phyloP scores from a whole-genome alignment of 2,888 invertebrate species.

The Sarcophaga carnaria region DNA sequence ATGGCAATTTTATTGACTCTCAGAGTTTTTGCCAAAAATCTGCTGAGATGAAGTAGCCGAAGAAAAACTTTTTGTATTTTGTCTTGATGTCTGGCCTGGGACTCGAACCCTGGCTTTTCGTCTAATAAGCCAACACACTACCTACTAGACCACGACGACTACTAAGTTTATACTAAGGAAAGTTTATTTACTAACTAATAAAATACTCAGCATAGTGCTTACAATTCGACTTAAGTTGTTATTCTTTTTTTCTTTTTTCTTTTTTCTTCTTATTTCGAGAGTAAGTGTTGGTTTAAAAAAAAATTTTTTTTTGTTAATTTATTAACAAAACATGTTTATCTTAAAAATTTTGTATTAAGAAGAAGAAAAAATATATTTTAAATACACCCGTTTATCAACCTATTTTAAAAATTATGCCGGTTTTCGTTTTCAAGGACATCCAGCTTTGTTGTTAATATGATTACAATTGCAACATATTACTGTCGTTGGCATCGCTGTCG shows the following conservation, averaged over 20 bases:
- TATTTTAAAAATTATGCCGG: constrained; percentile 55
- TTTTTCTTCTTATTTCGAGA: not conserved
- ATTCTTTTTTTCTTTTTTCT: not conserved
- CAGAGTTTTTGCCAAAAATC: no score
- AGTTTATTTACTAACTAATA: not conserved
- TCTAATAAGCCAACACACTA: no score
- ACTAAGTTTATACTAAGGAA: no score
- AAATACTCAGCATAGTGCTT: not conserved
- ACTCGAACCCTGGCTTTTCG: no score
- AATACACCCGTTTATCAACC: constrained; percentile 50
- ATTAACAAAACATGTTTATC: constrained; percentile 35
- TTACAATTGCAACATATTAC: constrained; percentile 57
- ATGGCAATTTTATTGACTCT: no score
- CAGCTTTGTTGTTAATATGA: constrained; percentile 20
- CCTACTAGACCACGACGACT: no score
- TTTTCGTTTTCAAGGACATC: constrained; percentile 61
- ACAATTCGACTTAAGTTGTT: not conserved
- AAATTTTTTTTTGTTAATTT: constrained; percentile 6
- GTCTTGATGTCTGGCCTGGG: no score
- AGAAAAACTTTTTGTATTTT: no score
- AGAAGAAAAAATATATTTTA: not conserved
- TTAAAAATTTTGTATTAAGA: constrained; percentile 4
- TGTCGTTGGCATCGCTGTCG: not conserved
- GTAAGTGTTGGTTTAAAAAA: constrained; percentile 36
- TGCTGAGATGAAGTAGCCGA: no score